A percentile compares a stretch with the other conserved stretches of the same genome.
Evolutionary conservation across 1,140 invertebrate species (phyloP).

Genomic region (Hycleus phaleratus): DNA sequence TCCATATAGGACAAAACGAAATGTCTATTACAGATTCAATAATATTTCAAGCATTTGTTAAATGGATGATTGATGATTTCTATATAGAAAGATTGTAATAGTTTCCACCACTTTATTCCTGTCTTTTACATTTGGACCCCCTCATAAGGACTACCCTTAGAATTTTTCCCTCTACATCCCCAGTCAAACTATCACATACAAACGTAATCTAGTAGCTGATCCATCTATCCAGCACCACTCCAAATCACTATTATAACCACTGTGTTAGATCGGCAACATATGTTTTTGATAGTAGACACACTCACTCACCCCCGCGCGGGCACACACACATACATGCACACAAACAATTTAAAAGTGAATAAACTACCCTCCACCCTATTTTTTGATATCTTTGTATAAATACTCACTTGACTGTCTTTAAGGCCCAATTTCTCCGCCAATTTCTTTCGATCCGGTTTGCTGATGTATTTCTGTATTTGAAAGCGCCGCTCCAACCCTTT

Average conservation of each 20-base stretch:
- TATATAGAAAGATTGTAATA: constrained; percentile 6
- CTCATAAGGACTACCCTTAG: neutral
- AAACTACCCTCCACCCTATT: no score
- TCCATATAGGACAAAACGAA: no score
- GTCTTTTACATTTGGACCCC: neutral
- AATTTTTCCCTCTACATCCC: neutral
- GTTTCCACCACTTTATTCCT: constrained; percentile 22
- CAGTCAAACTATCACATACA: no score
- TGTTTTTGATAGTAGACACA: constrained; percentile 31
- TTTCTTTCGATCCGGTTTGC: constrained; percentile 93
- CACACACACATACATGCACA: no score
- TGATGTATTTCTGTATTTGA: constrained; percentile 97
- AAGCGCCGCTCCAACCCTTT: constrained; percentile 92
- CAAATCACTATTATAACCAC: constrained; percentile 30
- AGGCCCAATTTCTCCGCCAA: constrained; percentile 90
- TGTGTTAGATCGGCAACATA: constrained; percentile 38
- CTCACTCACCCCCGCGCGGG: no score
- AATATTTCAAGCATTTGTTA: no score
- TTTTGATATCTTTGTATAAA: no score
- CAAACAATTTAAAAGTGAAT: no score
- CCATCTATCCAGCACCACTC: neutral
- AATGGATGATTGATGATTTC: no score
- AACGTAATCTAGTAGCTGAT: no score
- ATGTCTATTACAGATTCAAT: no score
- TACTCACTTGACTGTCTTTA: constrained; percentile 84